Evolutionary conservation across 2,888 invertebrate species (phyloP), one percentile per base, ranked within the genome.

Genomic region (Onthophagus sagittarius): DNA sequence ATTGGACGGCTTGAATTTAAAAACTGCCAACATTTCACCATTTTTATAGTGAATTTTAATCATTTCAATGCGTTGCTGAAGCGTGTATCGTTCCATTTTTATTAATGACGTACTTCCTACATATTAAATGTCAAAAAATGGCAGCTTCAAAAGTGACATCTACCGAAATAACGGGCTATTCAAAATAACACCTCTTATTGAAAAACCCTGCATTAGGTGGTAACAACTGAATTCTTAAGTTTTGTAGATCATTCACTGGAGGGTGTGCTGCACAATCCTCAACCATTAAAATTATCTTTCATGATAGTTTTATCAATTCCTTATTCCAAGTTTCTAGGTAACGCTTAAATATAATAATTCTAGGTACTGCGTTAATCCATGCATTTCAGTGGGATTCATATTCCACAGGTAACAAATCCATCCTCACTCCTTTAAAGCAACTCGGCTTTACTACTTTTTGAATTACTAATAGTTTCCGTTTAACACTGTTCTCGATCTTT

Each of bases 231-330:
- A 23, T 23, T 67, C 23, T 13, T 67, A 15, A 11, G 23, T 23
- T 31, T 15, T 67, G 31, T 13, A 67, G 15, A n/a, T 70, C 39
- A 70, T 70, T 62, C 39, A 70, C 62, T 65, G 23, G 13, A 53
- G 71, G 15, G 15, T 39, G 63, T 14, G 63, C 63, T 63, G n/a
- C 63, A 7, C 6, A 63, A 14, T 63, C 9, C 4, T 63, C 6
- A 7, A 63, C 13, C n/a, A 63, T 63, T 7, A 63, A 63, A 63
- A 63, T 14, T 5, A 63, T 7, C n/a, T 63, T 63, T 14, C 9
- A 7, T 63, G 63, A 7, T 63, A 9, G 5, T 63, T 63, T 14
- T 7, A 5, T n/a, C 14, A 63, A 63, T 63, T 63, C 63, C 3
- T 23, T 23, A 23, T 23, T 3, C 23, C 23, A 23, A 23, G 23